These are phyloP conservation scores for Chironomus tentans DNA, from an alignment of 2,888 invertebrate genomes.

Conservation along the genomic window DNA sequence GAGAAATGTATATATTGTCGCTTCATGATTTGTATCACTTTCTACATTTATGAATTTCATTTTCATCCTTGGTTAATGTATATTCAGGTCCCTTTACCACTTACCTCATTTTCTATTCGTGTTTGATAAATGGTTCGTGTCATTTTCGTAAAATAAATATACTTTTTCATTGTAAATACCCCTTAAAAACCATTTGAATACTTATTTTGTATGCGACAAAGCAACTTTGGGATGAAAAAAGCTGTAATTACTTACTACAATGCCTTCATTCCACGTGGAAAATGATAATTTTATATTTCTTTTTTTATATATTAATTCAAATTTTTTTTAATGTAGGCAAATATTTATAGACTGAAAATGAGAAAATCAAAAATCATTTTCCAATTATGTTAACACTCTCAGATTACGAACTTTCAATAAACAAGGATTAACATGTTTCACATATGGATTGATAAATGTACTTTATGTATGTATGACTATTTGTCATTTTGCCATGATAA, in stretches of 20 bases:
- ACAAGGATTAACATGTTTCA: background rate
- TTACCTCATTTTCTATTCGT: background rate
- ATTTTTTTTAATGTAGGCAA: background rate
- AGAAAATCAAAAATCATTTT: constrained; percentile 11
- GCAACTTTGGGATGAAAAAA: constrained; percentile 25
- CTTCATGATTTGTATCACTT: constrained; percentile 15
- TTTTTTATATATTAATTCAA: background rate
- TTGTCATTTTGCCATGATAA: background rate
- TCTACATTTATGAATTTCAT: background rate
- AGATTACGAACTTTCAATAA: background rate
- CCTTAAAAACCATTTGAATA: constrained; percentile 21
- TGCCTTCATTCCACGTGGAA: background rate
- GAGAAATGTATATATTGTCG: background rate
- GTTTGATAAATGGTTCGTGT: constrained; percentile 21
- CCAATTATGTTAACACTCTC: background rate
- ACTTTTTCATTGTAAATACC: background rate
- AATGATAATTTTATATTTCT: background rate
- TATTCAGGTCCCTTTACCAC: background rate
- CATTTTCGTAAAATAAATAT: constrained; percentile 18
- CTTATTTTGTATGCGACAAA: constrained; percentile 26
- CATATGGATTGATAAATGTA: background rate
- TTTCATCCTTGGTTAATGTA: constrained; percentile 5
- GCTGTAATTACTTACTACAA: background rate
- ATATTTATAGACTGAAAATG: background rate
- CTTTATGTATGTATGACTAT: background rate